Base-by-base conservation (phyloP, 2,797 vertebrate genomes). In the Anisognathus igniventris region DNA sequence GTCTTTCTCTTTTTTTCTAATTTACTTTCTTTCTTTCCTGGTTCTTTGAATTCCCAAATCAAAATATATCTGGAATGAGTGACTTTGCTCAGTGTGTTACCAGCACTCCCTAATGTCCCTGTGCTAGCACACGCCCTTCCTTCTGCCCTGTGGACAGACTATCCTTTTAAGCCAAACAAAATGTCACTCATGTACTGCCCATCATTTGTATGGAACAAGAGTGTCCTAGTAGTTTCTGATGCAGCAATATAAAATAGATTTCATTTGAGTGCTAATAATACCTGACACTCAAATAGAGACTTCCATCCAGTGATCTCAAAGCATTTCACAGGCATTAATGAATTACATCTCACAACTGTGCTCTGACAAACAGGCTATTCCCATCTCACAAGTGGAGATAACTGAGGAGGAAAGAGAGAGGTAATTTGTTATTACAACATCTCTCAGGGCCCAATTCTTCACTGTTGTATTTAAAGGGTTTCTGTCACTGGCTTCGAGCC, bases 331-430 rank as follows among this genome's bases (percentile, higher is more conserved):
- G 64, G 42, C 86, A 45, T 91, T 95, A 95, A 95, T 91, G 94
- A 96, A 96, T 92, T 92, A 91, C 37, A 44, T 39, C 72, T 95
- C 84, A 77, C 58, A 91, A 94, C 72, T 42, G 68, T 82, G 81
- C 58, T 80, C 72, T 77, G 75, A 91, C 72, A 93, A 95, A 95
- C 93, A 92, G 78, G 47, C n/a, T 83, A 86, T 91, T 82, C 93
- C 94, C 88, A 80, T 89, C 90, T 94, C 91, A 83, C 91, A 94
- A 79, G 74, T 53, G 51, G 90, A 93, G 88, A 89, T 70, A 88
- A 93, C 94, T 54, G 88, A 92, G 93, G 88, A 90, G 76, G 71
- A 70, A 94, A 88, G 62, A 79, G 79, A 90, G 57, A 62, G 30
- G 33, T 86, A 91, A 80, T 82, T 88, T 95, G 91, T 89, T 95